Percentiles rank a stretch among this genome's conserved stretches.
Evolutionary conservation across 35 echinoderm and acorn worm species (phyloP).

Genomic region (Strongylocentrotus purpuratus): DNA sequence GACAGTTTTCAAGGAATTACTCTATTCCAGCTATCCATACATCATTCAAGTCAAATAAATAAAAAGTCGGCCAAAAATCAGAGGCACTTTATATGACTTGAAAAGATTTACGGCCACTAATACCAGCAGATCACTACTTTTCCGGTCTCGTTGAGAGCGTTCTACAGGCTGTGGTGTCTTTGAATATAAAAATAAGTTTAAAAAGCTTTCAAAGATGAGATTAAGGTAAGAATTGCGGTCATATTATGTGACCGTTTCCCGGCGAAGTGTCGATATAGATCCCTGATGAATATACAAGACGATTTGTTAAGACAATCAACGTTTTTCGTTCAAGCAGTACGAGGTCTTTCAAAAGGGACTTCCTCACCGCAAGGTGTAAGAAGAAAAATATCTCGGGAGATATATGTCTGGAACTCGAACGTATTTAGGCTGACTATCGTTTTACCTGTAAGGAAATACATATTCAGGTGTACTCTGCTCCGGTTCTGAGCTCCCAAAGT

Average conservation of each 20-base stretch:
- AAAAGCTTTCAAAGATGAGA: neutral
- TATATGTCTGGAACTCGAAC: neutral
- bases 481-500: neutral
- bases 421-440: neutral
- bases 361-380: neutral
- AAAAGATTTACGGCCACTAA: neutral
- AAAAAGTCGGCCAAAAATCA: neutral
- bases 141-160: neutral
- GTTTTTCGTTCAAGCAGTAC: neutral
- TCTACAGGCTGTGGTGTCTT: neutral
- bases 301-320: slow-evolving; percentile 18
- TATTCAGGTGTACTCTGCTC: neutral
- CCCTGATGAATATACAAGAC: neutral
- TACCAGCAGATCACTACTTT: neutral
- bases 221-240: neutral
- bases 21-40: too few relatives aligned
- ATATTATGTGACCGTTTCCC: neutral
- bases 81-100: neutral
- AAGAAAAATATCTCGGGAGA: neutral
- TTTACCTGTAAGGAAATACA: neutral
- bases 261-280: neutral
- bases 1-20: too few relatives aligned
- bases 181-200: neutral
- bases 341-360: neutral
- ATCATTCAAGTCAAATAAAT: too few relatives aligned